A percentile compares a stretch with the other conserved stretches of the same genome.
phyloP scores from a whole-genome alignment of 2,797 vertebrate genomes.

The Anas capensis region DNA sequence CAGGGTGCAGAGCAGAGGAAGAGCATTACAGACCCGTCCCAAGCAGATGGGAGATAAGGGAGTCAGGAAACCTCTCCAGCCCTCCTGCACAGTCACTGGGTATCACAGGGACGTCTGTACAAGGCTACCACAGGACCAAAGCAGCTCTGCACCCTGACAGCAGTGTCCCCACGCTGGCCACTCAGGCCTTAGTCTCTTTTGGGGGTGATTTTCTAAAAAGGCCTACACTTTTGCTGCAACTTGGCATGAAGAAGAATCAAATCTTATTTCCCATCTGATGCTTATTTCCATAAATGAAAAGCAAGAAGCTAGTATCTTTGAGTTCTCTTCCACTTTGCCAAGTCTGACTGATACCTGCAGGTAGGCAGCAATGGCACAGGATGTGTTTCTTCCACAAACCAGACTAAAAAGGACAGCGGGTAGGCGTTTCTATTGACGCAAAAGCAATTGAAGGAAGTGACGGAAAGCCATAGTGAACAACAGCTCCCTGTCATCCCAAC shows the following conservation, averaged over 20 bases:
- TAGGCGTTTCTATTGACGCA: neutral
- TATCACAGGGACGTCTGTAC: neutral
- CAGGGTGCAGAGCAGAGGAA: neutral
- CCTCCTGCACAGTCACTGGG: neutral
- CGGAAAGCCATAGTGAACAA: neutral
- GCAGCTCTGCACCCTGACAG: neutral
- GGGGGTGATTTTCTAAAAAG: neutral
- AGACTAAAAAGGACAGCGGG: neutral
- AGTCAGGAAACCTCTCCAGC: neutral
- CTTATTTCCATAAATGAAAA: neutral
- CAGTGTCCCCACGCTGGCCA: fast-evolving
- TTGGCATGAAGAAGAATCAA: neutral
- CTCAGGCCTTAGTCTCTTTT: neutral
- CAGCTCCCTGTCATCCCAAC: neutral
- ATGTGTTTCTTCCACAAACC: neutral
- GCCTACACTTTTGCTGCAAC: neutral
- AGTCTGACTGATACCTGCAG: neutral
- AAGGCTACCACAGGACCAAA: neutral
- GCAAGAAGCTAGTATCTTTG: neutral
- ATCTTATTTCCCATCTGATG: neutral
- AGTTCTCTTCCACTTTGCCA: neutral
- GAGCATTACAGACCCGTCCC: neutral
- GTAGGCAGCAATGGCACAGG: neutral
- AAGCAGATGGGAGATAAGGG: neutral
- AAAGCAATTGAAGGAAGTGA: neutral